phyloP scores from a whole-genome alignment of 2,888 invertebrate genomes.

The Malacosoma neustria region DNA sequence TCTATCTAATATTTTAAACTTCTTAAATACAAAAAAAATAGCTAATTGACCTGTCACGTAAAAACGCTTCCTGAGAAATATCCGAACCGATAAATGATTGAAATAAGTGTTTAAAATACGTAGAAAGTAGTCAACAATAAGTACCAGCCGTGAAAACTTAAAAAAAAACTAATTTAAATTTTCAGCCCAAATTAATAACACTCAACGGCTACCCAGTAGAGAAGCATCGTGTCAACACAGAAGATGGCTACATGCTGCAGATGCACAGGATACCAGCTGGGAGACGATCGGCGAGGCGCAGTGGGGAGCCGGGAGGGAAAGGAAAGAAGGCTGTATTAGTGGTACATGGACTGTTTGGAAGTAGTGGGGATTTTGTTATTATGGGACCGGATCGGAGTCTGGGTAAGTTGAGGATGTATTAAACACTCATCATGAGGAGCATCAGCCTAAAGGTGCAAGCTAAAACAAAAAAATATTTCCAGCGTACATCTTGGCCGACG shows the following conservation, averaged over 20 bases:
- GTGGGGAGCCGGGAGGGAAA: slow-evolving; percentile 26
- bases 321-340: slow-evolving; percentile 61
- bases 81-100: too few species aligned
- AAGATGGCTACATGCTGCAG: slow-evolving; percentile 77
- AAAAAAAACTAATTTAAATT: too few species aligned
- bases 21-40: too few species aligned
- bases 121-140: too few species aligned
- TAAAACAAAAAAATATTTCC: not conserved
- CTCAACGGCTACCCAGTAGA: slow-evolving; percentile 66
- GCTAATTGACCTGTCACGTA: too few species aligned
- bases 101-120: too few species aligned
- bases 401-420: too few species aligned
- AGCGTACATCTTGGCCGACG: slow-evolving; percentile 73
- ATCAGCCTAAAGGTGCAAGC: not conserved
- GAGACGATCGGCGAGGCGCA: slow-evolving; percentile 36
- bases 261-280: slow-evolving; percentile 76
- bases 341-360: slow-evolving; percentile 77
- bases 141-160: too few species aligned
- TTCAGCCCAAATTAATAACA: slow-evolving; percentile 61
- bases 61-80: too few species aligned
- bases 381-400: slow-evolving; percentile 79
- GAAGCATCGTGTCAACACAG: slow-evolving; percentile 62
- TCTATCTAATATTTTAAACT: too few species aligned
- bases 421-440: too few species aligned
- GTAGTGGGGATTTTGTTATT: slow-evolving; percentile 81